phyloP scores from a whole-genome alignment of 2,797 vertebrate species.

The Neosilurus hyrtlii region DNA sequence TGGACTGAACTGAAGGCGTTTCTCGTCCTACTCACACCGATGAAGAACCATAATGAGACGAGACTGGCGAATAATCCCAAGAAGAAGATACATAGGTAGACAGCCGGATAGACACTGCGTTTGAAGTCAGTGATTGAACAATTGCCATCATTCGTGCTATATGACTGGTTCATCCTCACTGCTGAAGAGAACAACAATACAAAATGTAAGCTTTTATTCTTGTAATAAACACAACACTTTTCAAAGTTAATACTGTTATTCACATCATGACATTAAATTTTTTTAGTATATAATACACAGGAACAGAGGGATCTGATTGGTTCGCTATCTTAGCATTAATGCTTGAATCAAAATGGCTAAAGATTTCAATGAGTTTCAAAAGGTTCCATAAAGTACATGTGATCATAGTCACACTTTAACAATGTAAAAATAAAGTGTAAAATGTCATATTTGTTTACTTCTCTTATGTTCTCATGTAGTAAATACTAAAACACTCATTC shows the following conservation, averaged over 20 bases:
- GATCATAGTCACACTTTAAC: too few relatives aligned
- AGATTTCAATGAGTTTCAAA: too few relatives aligned
- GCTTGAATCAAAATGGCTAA: too few relatives aligned
- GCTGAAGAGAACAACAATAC: not conserved
- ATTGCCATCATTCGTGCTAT: constrained; percentile 19
- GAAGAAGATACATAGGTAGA: constrained; percentile 72
- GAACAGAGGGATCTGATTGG: too few relatives aligned
- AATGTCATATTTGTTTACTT: too few relatives aligned
- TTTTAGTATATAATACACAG: not conserved
- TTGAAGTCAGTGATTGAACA: constrained; percentile 69
- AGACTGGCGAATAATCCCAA: constrained; percentile 67
- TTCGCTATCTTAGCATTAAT: too few relatives aligned
- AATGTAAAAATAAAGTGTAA: too few relatives aligned
- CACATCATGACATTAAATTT: not conserved
- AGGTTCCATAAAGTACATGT: too few relatives aligned
- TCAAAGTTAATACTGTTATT: not conserved
- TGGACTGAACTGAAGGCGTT: constrained; percentile 60
- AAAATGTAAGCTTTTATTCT: not conserved
- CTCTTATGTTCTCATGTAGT: too few relatives aligned
- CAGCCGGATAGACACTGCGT: constrained; percentile 64
- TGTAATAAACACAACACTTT: not conserved
- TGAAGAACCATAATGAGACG: constrained; percentile 71
- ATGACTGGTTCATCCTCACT: constrained; percentile 32
- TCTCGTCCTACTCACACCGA: constrained; percentile 60
- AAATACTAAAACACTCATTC: too few relatives aligned